A percentile compares a stretch with the other conserved stretches of the same genome.
phyloP scores from a whole-genome alignment of 2,113 vertebrate species.

The Centropus unirufus region DNA sequence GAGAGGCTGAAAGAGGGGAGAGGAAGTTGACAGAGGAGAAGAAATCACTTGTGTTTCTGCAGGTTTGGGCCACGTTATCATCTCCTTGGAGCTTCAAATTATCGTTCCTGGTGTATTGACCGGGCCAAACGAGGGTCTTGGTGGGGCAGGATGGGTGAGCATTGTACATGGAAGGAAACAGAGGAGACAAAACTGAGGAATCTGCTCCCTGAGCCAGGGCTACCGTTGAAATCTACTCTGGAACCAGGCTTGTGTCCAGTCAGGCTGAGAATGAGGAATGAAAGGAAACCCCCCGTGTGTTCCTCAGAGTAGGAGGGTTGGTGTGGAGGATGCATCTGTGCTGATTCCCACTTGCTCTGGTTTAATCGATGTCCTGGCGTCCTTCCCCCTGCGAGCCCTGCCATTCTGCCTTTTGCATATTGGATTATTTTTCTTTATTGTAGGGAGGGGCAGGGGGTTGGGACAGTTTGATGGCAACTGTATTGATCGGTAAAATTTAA shows the following conservation, averaged over 20 bases:
- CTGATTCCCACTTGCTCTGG: not conserved
- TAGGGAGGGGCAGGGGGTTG: conserved; percentile 66
- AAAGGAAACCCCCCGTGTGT: not conserved
- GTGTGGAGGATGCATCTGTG: not conserved
- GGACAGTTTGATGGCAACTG: conserved; percentile 68
- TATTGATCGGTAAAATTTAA: conserved; percentile 76
- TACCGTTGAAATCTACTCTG: rapidly evolving
- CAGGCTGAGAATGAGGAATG: not conserved
- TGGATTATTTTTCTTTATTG: conserved; percentile 70
- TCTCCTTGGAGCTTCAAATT: not conserved
- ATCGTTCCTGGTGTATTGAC: rapidly evolving
- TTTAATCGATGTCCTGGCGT: not conserved
- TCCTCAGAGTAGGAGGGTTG: not conserved
- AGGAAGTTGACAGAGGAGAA: not conserved
- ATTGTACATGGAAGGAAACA: rapidly evolving
- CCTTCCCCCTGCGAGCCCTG: not conserved
- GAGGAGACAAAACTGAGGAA: rapidly evolving
- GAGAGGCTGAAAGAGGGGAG: not conserved
- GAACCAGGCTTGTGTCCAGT: rapidly evolving
- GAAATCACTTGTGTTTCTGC: not conserved
- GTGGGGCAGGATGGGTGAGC: not conserved
- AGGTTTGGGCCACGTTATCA: not conserved
- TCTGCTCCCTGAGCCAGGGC: not conserved
- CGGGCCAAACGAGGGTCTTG: not conserved
- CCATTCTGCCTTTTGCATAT: conserved; percentile 31